Conservation (phyloP, 2,888 invertebrate genomes). For the Yponomeuta malinellus region DNA sequence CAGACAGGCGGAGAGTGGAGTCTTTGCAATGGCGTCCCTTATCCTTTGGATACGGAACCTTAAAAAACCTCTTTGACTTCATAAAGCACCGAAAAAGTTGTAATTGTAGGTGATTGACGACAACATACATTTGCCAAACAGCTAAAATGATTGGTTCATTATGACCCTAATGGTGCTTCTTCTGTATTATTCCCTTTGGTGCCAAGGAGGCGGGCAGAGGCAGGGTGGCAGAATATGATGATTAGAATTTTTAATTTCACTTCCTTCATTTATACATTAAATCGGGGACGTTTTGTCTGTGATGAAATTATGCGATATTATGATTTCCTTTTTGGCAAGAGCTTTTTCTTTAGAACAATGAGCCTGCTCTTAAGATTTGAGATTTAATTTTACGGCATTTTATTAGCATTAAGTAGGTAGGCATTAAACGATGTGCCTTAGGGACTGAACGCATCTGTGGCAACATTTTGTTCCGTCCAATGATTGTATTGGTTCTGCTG, state of each 20-base stretch:
- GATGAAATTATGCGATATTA: background rate
- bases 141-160: too few relatives aligned
- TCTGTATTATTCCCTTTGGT: background rate
- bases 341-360: background rate
- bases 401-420: background rate
- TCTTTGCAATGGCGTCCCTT: too few relatives aligned
- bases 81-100: too few relatives aligned
- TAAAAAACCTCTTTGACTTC: too few relatives aligned
- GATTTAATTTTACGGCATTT: background rate
- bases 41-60: too few relatives aligned
- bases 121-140: background rate
- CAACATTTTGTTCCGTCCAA: too few relatives aligned
- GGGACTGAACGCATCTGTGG: too few relatives aligned
- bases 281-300: background rate
- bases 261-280: constrained; percentile 5
- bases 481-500: too few relatives aligned
- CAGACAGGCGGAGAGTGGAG: too few relatives aligned
- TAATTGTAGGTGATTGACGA: background rate
- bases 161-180: too few relatives aligned
- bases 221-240: background rate
- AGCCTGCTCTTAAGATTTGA: background rate
- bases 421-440: too few relatives aligned
- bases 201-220: background rate
- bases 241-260: constrained; percentile 14
- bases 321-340: constrained; percentile 3